These are phyloP conservation scores for Dorcus parallelipipedus DNA, from an alignment of 2,888 invertebrate genomes.

Conservation along the genomic window DNA sequence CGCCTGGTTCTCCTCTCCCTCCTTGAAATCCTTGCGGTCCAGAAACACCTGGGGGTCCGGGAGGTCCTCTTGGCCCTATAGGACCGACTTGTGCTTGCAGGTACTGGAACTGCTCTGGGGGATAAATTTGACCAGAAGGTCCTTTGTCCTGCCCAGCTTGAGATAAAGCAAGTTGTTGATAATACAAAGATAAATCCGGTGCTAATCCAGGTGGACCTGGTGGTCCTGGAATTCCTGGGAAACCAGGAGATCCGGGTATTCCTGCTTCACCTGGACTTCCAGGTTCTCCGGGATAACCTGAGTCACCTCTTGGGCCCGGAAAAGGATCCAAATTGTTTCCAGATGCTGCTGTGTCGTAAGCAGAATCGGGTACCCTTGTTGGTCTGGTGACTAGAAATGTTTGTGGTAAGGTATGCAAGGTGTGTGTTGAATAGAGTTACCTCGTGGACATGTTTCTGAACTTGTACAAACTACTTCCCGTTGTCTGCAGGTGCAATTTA, in stretches of 20 bases:
- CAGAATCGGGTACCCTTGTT: background rate
- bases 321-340: slow-evolving; percentile 20
- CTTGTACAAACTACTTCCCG: slow-evolving; percentile 59
- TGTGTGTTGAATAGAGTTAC: too few species aligned
- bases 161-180: slow-evolving; percentile 69
- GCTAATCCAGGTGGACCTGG: slow-evolving; percentile 60
- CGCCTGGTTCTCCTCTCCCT: slow-evolving; percentile 74
- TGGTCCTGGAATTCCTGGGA: slow-evolving; percentile 66
- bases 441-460: slow-evolving; percentile 50
- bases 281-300: slow-evolving; percentile 55
- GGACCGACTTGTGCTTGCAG: slow-evolving; percentile 78
- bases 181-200: slow-evolving; percentile 72
- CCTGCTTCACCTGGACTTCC: slow-evolving; percentile 62
- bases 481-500: slow-evolving; percentile 65
- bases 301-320: slow-evolving; percentile 52
- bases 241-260: slow-evolving; percentile 59
- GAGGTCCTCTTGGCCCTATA: slow-evolving; percentile 74
- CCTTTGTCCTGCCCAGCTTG: slow-evolving; percentile 76
- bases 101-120: slow-evolving; percentile 66
- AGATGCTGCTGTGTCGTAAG: background rate
- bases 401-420: background rate
- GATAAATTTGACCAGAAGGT: slow-evolving; percentile 55
- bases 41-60: slow-evolving; percentile 60
- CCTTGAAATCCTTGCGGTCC: slow-evolving; percentile 85
- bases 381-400: too few species aligned